Evolutionary conservation across 2,113 vertebrate species (phyloP).

Genomic region (Alligator sinensis): DNA sequence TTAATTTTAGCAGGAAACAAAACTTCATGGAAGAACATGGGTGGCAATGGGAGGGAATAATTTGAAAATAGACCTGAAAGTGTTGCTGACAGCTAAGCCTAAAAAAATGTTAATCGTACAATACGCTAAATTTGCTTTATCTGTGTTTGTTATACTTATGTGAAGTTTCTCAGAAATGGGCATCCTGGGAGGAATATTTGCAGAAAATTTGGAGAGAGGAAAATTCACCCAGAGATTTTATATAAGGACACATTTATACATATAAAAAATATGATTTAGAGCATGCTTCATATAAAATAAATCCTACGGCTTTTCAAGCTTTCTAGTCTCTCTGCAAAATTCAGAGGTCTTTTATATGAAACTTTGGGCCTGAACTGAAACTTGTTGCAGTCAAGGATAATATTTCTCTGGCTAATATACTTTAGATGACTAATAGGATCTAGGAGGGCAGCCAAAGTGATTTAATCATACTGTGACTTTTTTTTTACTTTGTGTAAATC

Average conservation of each 20-base stretch:
- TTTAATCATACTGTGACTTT: not conserved
- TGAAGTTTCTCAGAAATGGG: not conserved
- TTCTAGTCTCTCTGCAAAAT: not conserved
- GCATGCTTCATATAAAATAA: not conserved
- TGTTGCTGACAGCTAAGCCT: not conserved
- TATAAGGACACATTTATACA: not conserved
- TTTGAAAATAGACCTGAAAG: not conserved
- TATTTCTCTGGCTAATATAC: not conserved
- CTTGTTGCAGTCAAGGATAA: not conserved
- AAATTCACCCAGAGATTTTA: not conserved
- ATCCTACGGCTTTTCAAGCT: not conserved
- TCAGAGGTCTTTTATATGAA: not conserved
- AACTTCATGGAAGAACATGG: not conserved
- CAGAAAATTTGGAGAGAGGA: not conserved
- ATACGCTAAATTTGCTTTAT: not conserved
- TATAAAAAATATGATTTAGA: not conserved
- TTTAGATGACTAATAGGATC: not conserved
- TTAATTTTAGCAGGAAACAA: not conserved
- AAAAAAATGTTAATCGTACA: not conserved
- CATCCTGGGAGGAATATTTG: not conserved
- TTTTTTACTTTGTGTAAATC: not conserved
- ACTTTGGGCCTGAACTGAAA: not conserved
- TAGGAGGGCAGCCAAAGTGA: not conserved
- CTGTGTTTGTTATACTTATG: not conserved
- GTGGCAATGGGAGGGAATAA: not conserved